A percentile compares a stretch with the other conserved stretches of the same genome.
These are phyloP conservation scores for Heliopora coerulea DNA, from an alignment of 92 coral and sea anemone species.

Conservation along the genomic window DNA sequence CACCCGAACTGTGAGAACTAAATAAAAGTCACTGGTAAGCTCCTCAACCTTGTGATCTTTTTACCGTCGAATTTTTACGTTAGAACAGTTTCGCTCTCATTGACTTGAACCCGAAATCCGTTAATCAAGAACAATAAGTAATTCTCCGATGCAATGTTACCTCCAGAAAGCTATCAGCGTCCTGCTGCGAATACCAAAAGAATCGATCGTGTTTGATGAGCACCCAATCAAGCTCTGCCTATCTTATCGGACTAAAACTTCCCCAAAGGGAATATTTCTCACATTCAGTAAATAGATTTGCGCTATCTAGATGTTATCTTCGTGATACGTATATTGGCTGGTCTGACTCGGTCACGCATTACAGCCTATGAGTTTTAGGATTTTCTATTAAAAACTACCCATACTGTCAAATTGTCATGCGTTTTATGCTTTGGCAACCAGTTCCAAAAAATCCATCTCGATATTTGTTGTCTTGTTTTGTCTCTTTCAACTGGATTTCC, in stretches of 20 bases:
- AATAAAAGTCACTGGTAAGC: too few relatives aligned
- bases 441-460: background rate
- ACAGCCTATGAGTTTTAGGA: too few relatives aligned
- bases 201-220: background rate
- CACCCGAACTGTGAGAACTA: too few relatives aligned
- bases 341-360: background rate
- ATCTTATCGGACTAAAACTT: background rate
- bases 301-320: background rate
- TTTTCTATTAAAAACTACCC: too few relatives aligned
- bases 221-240: background rate
- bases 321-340: background rate
- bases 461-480: background rate
- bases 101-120: too few relatives aligned
- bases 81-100: too few relatives aligned
- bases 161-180: background rate
- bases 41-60: too few relatives aligned
- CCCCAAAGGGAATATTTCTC: background rate
- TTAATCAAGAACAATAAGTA: background rate
- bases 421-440: constrained; percentile 13
- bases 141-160: background rate
- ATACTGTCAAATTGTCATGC: background rate
- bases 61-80: too few relatives aligned
- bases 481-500: background rate
- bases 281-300: background rate
- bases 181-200: background rate